These are phyloP conservation scores for Chaitophorus viminalis DNA, from an alignment of 2,888 invertebrate species.

Conservation along the genomic window DNA sequence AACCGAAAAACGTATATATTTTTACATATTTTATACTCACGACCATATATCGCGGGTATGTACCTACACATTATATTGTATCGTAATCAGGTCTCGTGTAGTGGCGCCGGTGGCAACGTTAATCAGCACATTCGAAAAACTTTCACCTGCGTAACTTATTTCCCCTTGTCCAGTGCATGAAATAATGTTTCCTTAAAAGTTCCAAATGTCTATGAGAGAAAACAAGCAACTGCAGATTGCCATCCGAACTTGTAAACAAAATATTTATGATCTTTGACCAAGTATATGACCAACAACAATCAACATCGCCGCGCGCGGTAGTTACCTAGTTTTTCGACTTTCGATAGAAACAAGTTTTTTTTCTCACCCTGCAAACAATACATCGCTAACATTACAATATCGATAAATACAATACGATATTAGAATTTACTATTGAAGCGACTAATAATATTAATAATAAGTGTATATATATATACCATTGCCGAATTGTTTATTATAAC, in stretches of 20 bases:
- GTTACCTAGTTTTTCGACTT: slow-evolving; percentile 38
- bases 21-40: too few relatives aligned
- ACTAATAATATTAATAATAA: too few relatives aligned
- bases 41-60: too few relatives aligned
- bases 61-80: neutral
- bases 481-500: neutral
- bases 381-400: too few relatives aligned
- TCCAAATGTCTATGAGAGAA: slow-evolving; percentile 37
- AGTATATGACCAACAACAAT: neutral
- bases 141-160: slow-evolving; percentile 36
- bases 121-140: slow-evolving; percentile 41
- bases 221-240: neutral
- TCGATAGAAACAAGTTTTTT: slow-evolving; percentile 9
- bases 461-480: too few relatives aligned
- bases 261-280: slow-evolving; percentile 43
- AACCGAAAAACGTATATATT: too few relatives aligned
- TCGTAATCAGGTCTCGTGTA: neutral
- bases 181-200: slow-evolving; percentile 50
- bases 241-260: slow-evolving; percentile 38
- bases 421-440: neutral
- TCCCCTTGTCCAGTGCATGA: slow-evolving; percentile 16
- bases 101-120: slow-evolving; percentile 16
- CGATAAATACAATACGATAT: too few relatives aligned
- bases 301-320: neutral
- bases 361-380: too few relatives aligned